These are phyloP conservation scores for Folsomia candida DNA, from an alignment of 2,888 invertebrate genomes.

Conservation along the genomic window DNA sequence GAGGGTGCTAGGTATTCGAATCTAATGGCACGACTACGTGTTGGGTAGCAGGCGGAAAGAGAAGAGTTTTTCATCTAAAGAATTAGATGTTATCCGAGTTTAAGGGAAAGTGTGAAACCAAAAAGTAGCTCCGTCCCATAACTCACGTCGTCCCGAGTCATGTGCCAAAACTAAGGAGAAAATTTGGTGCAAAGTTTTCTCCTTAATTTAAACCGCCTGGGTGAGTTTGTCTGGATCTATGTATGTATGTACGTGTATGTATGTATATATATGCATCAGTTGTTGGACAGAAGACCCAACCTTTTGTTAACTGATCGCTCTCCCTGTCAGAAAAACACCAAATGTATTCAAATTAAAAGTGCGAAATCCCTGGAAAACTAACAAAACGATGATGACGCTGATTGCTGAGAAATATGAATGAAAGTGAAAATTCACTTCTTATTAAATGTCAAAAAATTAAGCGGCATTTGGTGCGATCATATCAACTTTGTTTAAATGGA, in stretches of 20 bases:
- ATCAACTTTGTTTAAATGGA: too few species aligned
- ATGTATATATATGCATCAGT: too few species aligned
- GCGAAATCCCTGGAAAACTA: too few species aligned
- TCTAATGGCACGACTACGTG: neutral
- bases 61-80: slow-evolving; percentile 14
- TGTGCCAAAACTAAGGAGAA: slow-evolving; percentile 5
- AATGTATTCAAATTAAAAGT: too few species aligned
- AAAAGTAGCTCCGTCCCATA: slow-evolving; percentile 17
- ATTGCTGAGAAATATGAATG: too few species aligned
- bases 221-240: neutral
- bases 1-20: neutral
- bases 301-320: too few species aligned
- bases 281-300: too few species aligned
- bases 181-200: neutral
- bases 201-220: neutral
- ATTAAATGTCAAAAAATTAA: too few species aligned
- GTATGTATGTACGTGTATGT: neutral
- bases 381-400: too few species aligned
- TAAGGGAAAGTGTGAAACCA: slow-evolving; percentile 18
- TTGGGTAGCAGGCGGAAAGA: neutral
- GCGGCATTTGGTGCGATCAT: too few species aligned
- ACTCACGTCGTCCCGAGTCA: slow-evolving; percentile 4
- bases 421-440: too few species aligned
- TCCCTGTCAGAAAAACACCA: too few species aligned
- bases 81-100: slow-evolving; percentile 15